phyloP scores from a whole-genome alignment of 2,888 invertebrate species.

The Apoderus coryli region DNA sequence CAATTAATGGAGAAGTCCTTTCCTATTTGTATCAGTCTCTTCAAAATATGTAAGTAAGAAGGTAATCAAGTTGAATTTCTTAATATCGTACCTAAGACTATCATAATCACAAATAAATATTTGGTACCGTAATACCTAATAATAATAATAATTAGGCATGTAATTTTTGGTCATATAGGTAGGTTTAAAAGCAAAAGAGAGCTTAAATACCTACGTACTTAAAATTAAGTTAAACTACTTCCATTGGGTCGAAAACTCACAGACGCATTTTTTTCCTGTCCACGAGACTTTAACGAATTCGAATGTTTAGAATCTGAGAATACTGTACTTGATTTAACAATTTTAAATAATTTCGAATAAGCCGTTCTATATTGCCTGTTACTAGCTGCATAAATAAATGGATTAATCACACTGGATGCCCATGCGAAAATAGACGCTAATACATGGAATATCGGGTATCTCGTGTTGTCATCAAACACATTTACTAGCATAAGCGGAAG shows the following conservation, averaged over 20 bases:
- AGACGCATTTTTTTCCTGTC: conserved; percentile 22
- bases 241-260: conserved; percentile 20
- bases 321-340: conserved; percentile 26
- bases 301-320: conserved; percentile 25
- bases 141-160: no score
- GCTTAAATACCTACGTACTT: no score
- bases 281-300: conserved; percentile 21
- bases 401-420: conserved; percentile 83
- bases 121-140: no score
- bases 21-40: no score
- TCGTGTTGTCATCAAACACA: conserved; percentile 62
- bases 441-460: conserved; percentile 62
- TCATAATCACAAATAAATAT: no score
- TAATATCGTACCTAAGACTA: no score
- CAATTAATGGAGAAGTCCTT: no score
- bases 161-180: no score
- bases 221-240: no score
- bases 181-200: no score
- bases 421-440: conserved; percentile 76
- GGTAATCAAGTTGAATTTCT: no score
- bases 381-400: conserved; percentile 79
- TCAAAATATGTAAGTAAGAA: no score
- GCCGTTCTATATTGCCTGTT: conserved; percentile 65
- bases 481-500: conserved; percentile 79
- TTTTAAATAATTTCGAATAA: conserved; percentile 39